Evolutionary conservation across 1,140 invertebrate genomes (phyloP), one percentile per base, ranked within the genome.

Genomic region (Acromyrmex echinatior): DNA sequence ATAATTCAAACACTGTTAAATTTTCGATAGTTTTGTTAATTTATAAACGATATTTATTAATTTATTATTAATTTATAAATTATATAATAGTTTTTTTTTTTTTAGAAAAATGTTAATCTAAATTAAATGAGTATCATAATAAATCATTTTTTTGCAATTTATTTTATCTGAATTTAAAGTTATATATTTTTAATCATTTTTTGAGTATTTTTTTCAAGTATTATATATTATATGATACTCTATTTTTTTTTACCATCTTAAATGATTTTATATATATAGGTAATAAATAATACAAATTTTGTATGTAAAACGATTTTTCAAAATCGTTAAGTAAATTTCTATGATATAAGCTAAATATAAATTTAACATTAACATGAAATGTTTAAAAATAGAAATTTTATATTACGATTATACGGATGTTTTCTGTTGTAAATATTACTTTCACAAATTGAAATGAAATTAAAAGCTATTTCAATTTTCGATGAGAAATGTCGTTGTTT

Each of bases 401-500:
- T 3, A 10, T 63, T 78, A 28, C 10, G 18, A 78, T 78, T 28
- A 25, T 25, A 16, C 35, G 21, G 0, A 16, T 56, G 5, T 35
- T 21, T 35, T 35, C 28, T 35, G 14, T 6, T 16, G 12, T 18
- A 60, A 76, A 76, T n/a, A 31, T 39, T 35, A 60, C 25, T 58
- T 35, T 12, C 7, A 18, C 7, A 39, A 76, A 60, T 76, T 39
- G 10, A 39, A 76, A 58, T 35, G 7, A 35, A 25, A 16, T 58
- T 18, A 63, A 45, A 5, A 79, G 39, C 25, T 49, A 49, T 31
- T 53, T 62, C 21, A 28, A 1, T 53, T 70, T 53, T 56, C 63
- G 49, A 35, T 16, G 49, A 70, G n/a, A 51, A 53, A 70, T 70
- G n/a, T 80, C 45, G 14, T 21, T n/a, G 31, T 60, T 68, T 28